Base-by-base conservation (phyloP, 2,113 vertebrate genomes). In the Haliaeetus leucogaster region DNA sequence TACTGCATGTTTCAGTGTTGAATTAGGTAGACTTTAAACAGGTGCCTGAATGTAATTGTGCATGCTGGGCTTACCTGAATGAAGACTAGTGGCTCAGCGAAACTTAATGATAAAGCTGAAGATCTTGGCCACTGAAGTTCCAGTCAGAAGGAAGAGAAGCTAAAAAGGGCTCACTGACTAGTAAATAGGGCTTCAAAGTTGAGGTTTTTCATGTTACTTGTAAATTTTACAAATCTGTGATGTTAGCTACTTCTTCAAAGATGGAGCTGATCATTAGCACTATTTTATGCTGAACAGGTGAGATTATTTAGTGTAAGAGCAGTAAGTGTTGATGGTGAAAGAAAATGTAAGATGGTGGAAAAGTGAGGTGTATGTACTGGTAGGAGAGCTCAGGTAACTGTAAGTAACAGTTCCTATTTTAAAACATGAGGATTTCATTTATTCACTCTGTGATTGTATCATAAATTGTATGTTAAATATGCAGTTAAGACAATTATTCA, bases 201-300 rank as follows among this genome's bases (percentile, higher is more conserved):
- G 13, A 38, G 7, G 0, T 3, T 11, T 56, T 55, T 76, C 1
- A 2, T 22, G 3, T 21, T 79, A 1, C 3, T 27, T 6, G 3
- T 52, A 19, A 38, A 30, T 40, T 61, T 53, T 58, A 21, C 1
- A 36, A 22, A 34, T 18, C 6, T 74, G 3, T 78, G 17, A 2
- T 62, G 13, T 77, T n/a, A 18, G 14, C 15, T 48, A 4, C 9
- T 53, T 18, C 4, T 74, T 47, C 50, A 52, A 52, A 52, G 13
- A 7, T 38, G 11, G 30, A 30, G 13, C 6, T 68, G 16, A 12
- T 36, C 26, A 11, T 55, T 36, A 16, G 3, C 6, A 1, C 8
- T 43, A 8, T 34, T 61, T 45, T 23, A 7, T 52, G 30, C 16
- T 62, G 45, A 43, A 22, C 14, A 70, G 23, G 15, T 68, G 36